Conservation (phyloP, 2,888 invertebrate genomes). For the Ceraclea dissimilis region DNA sequence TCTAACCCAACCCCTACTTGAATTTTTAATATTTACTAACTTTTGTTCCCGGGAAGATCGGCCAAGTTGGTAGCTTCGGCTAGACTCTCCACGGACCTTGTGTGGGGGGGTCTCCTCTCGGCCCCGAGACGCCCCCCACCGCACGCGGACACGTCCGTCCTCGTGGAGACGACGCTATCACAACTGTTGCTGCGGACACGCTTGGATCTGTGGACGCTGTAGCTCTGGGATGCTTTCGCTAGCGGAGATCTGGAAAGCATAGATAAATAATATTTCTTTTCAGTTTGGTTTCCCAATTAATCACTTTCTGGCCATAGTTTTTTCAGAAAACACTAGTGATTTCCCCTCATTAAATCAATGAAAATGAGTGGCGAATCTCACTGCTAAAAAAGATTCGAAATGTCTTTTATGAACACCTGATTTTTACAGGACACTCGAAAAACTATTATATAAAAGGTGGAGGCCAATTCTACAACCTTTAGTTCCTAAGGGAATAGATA, state of each 20-base stretch:
- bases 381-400: no score
- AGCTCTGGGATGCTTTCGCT: background rate
- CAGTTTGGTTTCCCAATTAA: no score
- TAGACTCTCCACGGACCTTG: slow-evolving; percentile 10
- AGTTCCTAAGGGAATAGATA: no score
- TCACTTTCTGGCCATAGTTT: no score
- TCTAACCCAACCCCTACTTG: no score
- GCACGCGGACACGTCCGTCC: background rate
- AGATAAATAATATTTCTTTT: slow-evolving; percentile 32
- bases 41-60: slow-evolving; percentile 39
- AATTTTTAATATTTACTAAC: slow-evolving; percentile 4
- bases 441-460: no score
- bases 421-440: no score
- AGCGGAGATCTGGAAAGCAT: background rate
- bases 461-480: no score
- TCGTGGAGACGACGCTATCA: slow-evolving; percentile 17
- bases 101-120: background rate
- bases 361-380: background rate
- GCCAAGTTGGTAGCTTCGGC: slow-evolving; percentile 40
- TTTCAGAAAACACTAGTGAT: slow-evolving; percentile 27
- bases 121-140: background rate
- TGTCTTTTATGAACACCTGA: no score
- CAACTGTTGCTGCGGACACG: slow-evolving; percentile 17
- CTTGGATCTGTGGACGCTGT: slow-evolving; percentile 2
- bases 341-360: background rate